Evolutionary conservation across 2,888 invertebrate genomes (phyloP).

Genomic region (Lepidonotus clava): DNA sequence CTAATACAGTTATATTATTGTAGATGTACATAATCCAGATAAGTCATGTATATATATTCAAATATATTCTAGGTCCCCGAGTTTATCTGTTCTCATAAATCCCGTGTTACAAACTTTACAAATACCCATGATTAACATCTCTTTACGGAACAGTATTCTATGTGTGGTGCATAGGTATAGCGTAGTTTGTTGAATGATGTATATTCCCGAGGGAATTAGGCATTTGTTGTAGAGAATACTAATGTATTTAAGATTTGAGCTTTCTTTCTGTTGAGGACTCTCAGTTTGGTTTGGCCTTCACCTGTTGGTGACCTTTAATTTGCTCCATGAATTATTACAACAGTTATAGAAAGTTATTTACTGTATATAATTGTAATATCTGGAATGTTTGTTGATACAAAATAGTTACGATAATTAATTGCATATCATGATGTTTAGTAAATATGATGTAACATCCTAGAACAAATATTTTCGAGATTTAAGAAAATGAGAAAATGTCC

Average conservation of each 20-base stretch:
- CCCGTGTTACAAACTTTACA: too few relatives aligned
- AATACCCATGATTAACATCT: too few relatives aligned
- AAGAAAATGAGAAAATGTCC: too few relatives aligned
- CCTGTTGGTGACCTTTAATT: neutral
- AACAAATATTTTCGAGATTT: too few relatives aligned
- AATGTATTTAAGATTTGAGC: neutral
- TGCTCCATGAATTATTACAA: neutral
- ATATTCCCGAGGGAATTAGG: constrained; percentile 19
- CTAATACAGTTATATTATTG: neutral
- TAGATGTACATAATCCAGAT: constrained; percentile 33
- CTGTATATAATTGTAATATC: too few relatives aligned
- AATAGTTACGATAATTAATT: neutral
- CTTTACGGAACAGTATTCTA: constrained; percentile 16
- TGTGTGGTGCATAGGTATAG: neutral
- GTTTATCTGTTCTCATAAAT: neutral
- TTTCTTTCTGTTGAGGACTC: neutral
- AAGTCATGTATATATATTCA: neutral
- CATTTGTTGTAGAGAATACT: constrained; percentile 6
- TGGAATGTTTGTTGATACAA: too few relatives aligned
- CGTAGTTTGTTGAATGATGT: constrained; percentile 1
- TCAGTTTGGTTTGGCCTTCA: neutral
- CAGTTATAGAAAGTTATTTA: too few relatives aligned
- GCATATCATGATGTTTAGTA: neutral
- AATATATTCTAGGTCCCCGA: neutral
- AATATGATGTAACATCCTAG: too few relatives aligned